Base-by-base conservation (phyloP, 2,113 vertebrate species). In the Scartelaos histophorus region DNA sequence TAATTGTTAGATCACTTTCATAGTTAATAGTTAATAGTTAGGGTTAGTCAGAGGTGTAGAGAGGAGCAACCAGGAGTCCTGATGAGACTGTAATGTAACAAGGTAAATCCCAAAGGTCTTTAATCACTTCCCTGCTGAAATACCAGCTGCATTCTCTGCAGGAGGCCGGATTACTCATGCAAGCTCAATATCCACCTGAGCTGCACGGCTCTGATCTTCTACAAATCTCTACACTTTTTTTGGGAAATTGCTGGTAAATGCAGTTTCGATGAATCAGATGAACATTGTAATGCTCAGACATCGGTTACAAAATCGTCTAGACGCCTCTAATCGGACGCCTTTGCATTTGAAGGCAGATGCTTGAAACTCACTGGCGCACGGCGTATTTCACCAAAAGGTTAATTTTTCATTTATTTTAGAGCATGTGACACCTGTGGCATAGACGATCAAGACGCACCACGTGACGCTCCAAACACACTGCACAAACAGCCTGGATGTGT, bases 51-150 rank as follows among this genome's bases (percentile, higher is more conserved):
- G 21, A 70, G 75, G 66, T 16, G 12, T n/a, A n/a, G 22, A 16
- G 70, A 76, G 12, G 62, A 24, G 49, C 46, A 67, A 82, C 69
- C 70, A 73, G 71, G 29, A 73, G 76, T 54, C 85, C 80, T 80
- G 81, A 43, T 82, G 72, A 82, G 79, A 75, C 75, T 79, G 66
- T 81, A 89, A 84, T 84, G 82, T 76, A 87, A 88, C 79, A 76
- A 84, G 69, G 74, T 85, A 84, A 82, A 86, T 74, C 75, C 76
- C 83, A 65, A 66, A 22, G 10, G 77, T 69, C 45, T 85, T 79
- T 87, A 87, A 88, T 89, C 73, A 58, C 74, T 77, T 77, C 83
- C 87, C 85, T 77, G 76, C 79, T 75, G 71, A 83, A 82, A 46
- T 29, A 82, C 70, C 89, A 89, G 82, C 85, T 90, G 88, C 68